Percentiles rank a stretch among this genome's conserved stretches.
Evolutionary conservation across 2,888 invertebrate genomes (phyloP).

Genomic region (Parasteatoda lunata): DNA sequence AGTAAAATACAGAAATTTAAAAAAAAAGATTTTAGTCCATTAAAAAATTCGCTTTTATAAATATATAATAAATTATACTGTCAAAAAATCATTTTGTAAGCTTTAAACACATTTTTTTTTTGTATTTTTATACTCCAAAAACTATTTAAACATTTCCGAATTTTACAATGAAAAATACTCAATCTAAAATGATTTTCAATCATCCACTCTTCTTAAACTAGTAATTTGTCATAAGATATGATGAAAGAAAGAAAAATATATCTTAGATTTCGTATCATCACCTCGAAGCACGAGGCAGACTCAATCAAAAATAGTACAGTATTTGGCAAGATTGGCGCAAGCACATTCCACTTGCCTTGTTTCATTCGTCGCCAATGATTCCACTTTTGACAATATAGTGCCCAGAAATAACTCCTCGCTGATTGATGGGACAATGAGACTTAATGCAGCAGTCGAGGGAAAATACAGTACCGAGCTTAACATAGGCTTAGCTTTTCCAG

Average conservation of each 20-base stretch:
- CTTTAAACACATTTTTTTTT: too few relatives aligned
- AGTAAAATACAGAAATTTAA: not conserved
- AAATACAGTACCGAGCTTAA: conserved; percentile 38
- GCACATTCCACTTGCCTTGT: not conserved
- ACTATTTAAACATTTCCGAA: too few relatives aligned
- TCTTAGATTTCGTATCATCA: too few relatives aligned
- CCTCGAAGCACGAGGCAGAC: too few relatives aligned
- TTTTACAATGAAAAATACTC: too few relatives aligned
- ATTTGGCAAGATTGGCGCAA: not conserved
- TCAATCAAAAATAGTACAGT: not conserved
- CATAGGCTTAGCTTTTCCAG: conserved; percentile 12
- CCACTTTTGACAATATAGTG: conserved; percentile 29
- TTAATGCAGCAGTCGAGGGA: conserved; percentile 54
- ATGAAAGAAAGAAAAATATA: too few relatives aligned
- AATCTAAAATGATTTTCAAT: too few relatives aligned
- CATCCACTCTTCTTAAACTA: too few relatives aligned
- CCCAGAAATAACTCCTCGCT: conserved; percentile 37
- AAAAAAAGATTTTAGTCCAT: too few relatives aligned
- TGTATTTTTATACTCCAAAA: too few relatives aligned
- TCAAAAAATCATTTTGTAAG: too few relatives aligned
- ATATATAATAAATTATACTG: not conserved
- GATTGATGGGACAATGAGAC: conserved; percentile 49
- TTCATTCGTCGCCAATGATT: conserved; percentile 22
- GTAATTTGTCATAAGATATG: too few relatives aligned
- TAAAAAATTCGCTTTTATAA: not conserved